Percentiles rank a stretch among this genome's conserved stretches.
phyloP scores from a whole-genome alignment of 1,140 invertebrate genomes.

The Fopius arisanus region DNA sequence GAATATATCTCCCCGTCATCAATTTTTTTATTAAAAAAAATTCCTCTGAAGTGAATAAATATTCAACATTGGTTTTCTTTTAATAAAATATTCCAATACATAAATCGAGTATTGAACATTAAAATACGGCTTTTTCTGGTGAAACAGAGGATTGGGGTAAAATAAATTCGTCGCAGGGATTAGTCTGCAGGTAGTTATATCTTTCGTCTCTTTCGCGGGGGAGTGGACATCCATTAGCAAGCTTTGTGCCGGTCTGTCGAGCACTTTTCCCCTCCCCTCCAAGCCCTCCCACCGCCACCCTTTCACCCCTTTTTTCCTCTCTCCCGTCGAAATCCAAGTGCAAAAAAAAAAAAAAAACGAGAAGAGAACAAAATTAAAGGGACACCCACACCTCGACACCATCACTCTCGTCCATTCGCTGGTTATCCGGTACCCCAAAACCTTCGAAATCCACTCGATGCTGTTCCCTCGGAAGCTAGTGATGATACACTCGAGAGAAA shows the following conservation, averaged over 20 bases:
- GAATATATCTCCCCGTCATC: too few species aligned
- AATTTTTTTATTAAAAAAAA: too few species aligned
- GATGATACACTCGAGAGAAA: conserved; percentile 32
- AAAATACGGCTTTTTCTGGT: background rate
- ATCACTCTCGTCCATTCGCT: background rate
- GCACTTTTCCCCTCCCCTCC: conserved; percentile 33
- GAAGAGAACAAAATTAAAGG: background rate
- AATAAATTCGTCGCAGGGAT: conserved; percentile 27
- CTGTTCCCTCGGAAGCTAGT: conserved; percentile 14
- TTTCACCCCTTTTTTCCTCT: conserved; percentile 31
- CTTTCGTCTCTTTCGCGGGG: conserved; percentile 28
- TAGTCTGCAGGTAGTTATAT: conserved; percentile 38
- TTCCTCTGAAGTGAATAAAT: too few species aligned
- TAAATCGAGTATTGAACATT: background rate
- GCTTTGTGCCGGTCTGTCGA: conserved; percentile 36
- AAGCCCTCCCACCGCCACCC: conserved; percentile 38
- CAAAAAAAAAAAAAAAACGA: background rate
- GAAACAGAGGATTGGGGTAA: background rate
- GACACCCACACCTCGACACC: background rate
- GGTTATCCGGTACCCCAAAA: background rate
- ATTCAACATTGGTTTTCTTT: too few species aligned
- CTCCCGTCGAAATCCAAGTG: background rate
- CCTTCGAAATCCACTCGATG: conserved; percentile 27
- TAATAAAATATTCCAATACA: background rate
- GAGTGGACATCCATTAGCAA: conserved; percentile 43